Evolutionary conservation across 2,888 invertebrate genomes (phyloP).

Genomic region (Autographa gamma): DNA sequence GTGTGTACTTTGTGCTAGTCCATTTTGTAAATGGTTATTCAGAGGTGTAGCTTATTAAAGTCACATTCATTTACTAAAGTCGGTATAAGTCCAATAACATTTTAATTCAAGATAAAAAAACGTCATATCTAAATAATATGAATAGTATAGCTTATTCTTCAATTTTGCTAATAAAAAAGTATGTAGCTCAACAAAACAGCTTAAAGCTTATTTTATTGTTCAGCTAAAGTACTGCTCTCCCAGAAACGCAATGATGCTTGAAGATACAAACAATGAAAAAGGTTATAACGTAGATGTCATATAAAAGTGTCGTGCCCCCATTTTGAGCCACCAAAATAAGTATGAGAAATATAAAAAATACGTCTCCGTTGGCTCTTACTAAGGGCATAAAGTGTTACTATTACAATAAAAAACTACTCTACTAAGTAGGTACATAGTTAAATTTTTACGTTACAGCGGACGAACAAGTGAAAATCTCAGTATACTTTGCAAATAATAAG

Average conservation of each 20-base stretch:
- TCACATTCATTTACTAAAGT: no score
- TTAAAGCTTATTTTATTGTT: not conserved
- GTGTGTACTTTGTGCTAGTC: not conserved
- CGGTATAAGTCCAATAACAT: no score
- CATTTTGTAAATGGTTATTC: no score
- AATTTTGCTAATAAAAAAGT: no score
- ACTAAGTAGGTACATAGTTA: constrained; percentile 50
- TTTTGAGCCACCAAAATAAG: constrained; percentile 46
- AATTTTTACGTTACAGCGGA: constrained; percentile 45
- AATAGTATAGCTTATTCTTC: no score
- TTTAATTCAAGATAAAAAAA: no score
- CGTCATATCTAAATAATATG: no score
- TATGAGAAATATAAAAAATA: constrained; percentile 52
- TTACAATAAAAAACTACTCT: constrained; percentile 57
- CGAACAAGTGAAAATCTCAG: constrained; percentile 21
- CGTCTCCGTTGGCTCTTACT: constrained; percentile 48
- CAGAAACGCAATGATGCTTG: constrained; percentile 17
- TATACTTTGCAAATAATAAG: constrained; percentile 1
- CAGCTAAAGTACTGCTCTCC: not conserved
- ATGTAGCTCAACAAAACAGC: no score
- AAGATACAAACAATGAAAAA: constrained; percentile 29
- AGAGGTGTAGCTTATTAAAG: no score
- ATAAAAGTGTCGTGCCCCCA: constrained; percentile 41
- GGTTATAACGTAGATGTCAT: constrained; percentile 35
- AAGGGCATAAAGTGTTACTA: constrained; percentile 47